These are phyloP conservation scores for Mormyrus lacerda DNA, from an alignment of 2,113 vertebrate species.

Conservation along the genomic window DNA sequence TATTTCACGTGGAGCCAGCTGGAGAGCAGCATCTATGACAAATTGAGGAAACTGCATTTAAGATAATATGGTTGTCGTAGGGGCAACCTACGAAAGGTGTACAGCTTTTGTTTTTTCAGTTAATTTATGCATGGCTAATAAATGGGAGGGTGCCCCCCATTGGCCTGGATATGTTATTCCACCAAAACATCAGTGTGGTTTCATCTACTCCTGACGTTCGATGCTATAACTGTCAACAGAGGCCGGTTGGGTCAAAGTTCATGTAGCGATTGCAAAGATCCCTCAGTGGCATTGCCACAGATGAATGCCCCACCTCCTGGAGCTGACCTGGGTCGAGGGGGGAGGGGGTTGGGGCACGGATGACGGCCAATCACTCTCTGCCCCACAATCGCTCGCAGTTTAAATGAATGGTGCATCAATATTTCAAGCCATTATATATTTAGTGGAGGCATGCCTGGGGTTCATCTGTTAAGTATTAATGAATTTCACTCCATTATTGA, in stretches of 20 bases:
- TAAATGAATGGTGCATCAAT: constrained; percentile 34
- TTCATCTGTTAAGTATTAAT: constrained; percentile 50
- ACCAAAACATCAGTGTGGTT: neutral
- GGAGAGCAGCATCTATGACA: too few relatives aligned
- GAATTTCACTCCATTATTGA: constrained; percentile 42
- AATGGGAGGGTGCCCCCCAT: neutral
- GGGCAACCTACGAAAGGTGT: too few relatives aligned
- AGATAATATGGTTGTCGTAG: neutral
- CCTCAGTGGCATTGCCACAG: neutral
- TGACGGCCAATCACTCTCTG: neutral
- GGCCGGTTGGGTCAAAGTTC: neutral
- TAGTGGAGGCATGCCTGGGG: constrained; percentile 37
- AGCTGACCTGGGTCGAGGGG: neutral
- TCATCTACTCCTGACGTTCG: neutral
- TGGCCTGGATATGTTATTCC: neutral
- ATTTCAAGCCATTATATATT: constrained; percentile 46
- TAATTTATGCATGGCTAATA: neutral
- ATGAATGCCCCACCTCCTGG: neutral
- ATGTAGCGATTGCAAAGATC: neutral
- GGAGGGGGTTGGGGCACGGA: neutral
- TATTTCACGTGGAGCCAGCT: too few relatives aligned
- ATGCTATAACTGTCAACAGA: neutral
- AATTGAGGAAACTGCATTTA: too few relatives aligned
- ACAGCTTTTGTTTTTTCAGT: neutral
- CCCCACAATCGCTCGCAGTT: neutral